Base-by-base conservation (phyloP, 2,888 invertebrate species). In the Mycalesis mineus region DNA sequence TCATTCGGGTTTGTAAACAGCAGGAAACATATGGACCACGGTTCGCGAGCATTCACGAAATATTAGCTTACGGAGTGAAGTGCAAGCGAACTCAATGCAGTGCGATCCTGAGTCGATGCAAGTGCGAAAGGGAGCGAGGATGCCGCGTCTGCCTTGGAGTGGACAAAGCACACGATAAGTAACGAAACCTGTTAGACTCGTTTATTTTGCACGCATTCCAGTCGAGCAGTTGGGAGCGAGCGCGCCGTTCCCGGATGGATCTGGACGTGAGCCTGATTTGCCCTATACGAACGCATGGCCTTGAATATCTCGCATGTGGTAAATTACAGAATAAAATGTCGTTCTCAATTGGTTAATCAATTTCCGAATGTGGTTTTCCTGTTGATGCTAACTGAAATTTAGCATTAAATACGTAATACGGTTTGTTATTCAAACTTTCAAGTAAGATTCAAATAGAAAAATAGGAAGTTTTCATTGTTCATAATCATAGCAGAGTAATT, bases 201-300 rank as follows among this genome's bases (percentile, higher is more conserved):
- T 88, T 88, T 89, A 88, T 88, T 88, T 88, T 88, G 88, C 89
- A 88, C 83, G 80, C 87, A 88, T 89, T 88, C 88, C 86, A 75
- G 80, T 65, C 77, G 78, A 75, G 75, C 70, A 67, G 74, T 72
- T 79, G 78, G 81, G 84, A 84, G 78, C 75, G 80, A 78, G 80
- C 78, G 81, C 79, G 80, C 77, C 80, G 78, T 81, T 82, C 85
- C 84, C 65, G 68, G 61, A 63, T 75, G 74, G 75, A 73, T 77
- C 80, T 79, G 83, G 84, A 82, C 42, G 42, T 42, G 33, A 42
- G 80, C 80, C 77, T 74, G 78, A 76, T 79, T 80, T 76, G 70
- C 78, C 72, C 74, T 71, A 69, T 71, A 72, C 72, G 65, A 66
- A 70, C 72, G 65, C 66, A 70, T 79, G 80, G 73, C 88, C 88